A percentile compares a stretch with the other conserved stretches of the same genome.
These are phyloP conservation scores for Tringa solitaria DNA, from an alignment of 2,113 vertebrate genomes.

Conservation along the genomic window DNA sequence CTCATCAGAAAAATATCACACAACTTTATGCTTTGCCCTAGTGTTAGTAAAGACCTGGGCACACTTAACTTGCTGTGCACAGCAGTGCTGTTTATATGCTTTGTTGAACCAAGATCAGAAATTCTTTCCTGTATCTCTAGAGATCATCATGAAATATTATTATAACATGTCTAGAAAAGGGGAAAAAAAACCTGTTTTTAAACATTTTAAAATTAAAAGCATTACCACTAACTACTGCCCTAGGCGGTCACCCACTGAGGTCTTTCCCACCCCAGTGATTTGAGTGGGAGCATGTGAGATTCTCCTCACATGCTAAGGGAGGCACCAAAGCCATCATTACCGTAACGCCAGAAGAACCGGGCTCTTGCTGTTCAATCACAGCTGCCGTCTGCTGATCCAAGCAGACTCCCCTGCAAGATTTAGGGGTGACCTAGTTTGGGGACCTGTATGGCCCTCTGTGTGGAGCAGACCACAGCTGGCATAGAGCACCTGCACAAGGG, in stretches of 20 bases:
- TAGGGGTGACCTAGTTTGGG: neutral
- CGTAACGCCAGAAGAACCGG: neutral
- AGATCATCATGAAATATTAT: neutral
- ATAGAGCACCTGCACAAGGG: neutral
- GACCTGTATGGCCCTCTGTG: neutral
- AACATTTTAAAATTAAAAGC: neutral
- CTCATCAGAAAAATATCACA: neutral
- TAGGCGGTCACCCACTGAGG: neutral
- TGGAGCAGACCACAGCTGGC: neutral
- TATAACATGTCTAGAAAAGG: neutral
- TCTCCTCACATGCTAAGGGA: no score
- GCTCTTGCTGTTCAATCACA: neutral
- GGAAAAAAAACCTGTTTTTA: fast-evolving
- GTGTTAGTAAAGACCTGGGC: neutral
- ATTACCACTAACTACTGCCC: neutral
- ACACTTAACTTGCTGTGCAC: neutral
- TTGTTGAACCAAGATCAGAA: neutral
- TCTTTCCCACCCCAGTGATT: neutral
- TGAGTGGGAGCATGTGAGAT: neutral
- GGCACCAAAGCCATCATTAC: neutral
- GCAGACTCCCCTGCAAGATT: neutral
- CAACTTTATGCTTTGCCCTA: neutral
- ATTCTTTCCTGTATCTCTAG: neutral
- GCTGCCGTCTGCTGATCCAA: neutral
- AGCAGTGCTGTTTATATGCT: neutral